Conservation (phyloP, 2,888 invertebrate species). For the Sclerodermus sp. region DNA sequence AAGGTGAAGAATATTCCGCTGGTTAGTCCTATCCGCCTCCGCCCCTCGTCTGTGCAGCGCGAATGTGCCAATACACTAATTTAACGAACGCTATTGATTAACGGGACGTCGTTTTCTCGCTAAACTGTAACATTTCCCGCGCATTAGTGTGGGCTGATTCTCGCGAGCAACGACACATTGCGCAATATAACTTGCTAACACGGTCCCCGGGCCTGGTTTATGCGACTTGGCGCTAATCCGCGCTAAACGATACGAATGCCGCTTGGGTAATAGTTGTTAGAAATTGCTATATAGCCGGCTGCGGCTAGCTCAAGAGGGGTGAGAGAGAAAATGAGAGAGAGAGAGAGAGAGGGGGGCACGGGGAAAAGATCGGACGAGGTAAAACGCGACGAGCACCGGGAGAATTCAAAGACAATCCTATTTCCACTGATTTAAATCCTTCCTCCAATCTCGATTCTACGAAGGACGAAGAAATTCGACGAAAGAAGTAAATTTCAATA, state of each 20-base stretch:
- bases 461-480: no score
- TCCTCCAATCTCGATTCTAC: no score
- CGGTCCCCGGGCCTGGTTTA: constrained; percentile 30
- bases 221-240: constrained; percentile 40
- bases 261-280: constrained; percentile 51
- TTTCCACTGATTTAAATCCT: no score
- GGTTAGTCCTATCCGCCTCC: no score
- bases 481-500: no score
- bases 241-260: constrained; percentile 51
- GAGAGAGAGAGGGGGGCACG: not conserved
- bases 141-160: constrained; percentile 37
- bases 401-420: no score
- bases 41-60: no score
- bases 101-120: constrained; percentile 15
- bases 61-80: constrained; percentile 12
- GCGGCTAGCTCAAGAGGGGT: no score
- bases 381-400: not conserved
- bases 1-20: no score
- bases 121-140: constrained; percentile 27
- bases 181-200: constrained; percentile 31
- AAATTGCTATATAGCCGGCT: constrained; percentile 34
- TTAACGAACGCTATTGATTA: constrained; percentile 33
- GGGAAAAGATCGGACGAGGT: not conserved
- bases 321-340: not conserved
- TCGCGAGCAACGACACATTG: constrained; percentile 27